Evolutionary conservation across 1,140 invertebrate species (phyloP).

Genomic region (Drosophila rhopaloa): DNA sequence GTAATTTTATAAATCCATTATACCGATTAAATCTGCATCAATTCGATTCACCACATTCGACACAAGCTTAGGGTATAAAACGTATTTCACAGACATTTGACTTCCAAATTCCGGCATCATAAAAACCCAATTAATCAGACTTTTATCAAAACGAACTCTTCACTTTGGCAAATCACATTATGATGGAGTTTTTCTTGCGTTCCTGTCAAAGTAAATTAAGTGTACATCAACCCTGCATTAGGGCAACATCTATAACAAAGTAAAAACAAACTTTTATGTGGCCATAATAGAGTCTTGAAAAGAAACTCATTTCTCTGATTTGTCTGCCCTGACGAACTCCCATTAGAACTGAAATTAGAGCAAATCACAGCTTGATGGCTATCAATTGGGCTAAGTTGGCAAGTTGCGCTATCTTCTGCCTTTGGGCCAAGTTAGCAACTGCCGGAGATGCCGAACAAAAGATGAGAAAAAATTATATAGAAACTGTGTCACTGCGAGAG

Average conservation of each 20-base stretch:
- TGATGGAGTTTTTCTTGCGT: not conserved
- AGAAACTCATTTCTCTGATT: not conserved
- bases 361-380: conserved; percentile 71
- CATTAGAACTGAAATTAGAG: conserved; percentile 60
- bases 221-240: conserved; percentile 11
- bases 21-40: too few relatives aligned
- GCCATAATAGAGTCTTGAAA: conserved; percentile 13
- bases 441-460: conserved; percentile 24
- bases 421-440: conserved; percentile 28
- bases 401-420: conserved; percentile 30
- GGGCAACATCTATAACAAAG: not conserved
- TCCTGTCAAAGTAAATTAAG: conserved; percentile 1
- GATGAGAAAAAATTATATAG: conserved; percentile 26
- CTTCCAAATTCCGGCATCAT: not conserved
- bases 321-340: conserved; percentile 18
- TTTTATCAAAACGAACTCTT: conserved; percentile 1
- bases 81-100: conserved; percentile 1
- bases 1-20: too few relatives aligned
- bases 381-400: conserved; percentile 60
- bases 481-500: conserved; percentile 41
- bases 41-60: too few relatives aligned
- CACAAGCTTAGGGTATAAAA: not conserved
- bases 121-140: not conserved
- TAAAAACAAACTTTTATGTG: not conserved
- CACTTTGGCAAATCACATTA: conserved; percentile 15